Base-by-base conservation (phyloP, 2,888 invertebrate species). In the Sialis lutaria region DNA sequence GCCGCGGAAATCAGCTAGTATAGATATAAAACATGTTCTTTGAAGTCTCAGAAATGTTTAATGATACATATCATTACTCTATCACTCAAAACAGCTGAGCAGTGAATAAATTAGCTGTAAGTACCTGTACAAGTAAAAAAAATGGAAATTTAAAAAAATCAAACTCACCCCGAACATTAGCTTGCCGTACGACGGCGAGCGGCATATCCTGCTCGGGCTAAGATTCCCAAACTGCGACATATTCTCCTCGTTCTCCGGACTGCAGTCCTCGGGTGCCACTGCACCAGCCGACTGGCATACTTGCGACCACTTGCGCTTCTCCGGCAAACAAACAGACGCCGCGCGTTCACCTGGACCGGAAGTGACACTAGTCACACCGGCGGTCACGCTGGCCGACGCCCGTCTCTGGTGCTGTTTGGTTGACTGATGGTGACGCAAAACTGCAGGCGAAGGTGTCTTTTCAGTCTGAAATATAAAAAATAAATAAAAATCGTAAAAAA, bases 271-370 rank as follows among this genome's bases (percentile, higher is more conserved):
- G 59, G 58, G 50, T 51, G 49, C 7, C 42, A 45, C 31, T 10
- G 33, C 8, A 13, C 42, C 50, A 53, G 64, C 64, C 35, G 62
- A 59, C 50, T 64, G 67, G 52, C 68, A 70, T 45, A 75, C 70
- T 61, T 78, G 76, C 33, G 77, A 80, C 84, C 82, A 82, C 66
- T 84, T 83, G 57, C 85, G 73, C 67, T 85, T 82, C 67, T 83
- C 80, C 49, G 82, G 72, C 55, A 76, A 64, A 61, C 73, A 64
- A 54, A 67, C 65, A 9, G 70, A 64, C 59, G 72, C 63, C 40
- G 64, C 62, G 53, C 68, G 58, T 46, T 71, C 49, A 22, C 22
- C 22, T 22, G 22, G 22, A 22, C 22, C 22, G 22, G 22, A 22
- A 22, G 22, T 22, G 22, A 22, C 22, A 4, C 22, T 22, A 2